Conservation (phyloP, 2,888 invertebrate species). For the Cerceris rybyensis region DNA sequence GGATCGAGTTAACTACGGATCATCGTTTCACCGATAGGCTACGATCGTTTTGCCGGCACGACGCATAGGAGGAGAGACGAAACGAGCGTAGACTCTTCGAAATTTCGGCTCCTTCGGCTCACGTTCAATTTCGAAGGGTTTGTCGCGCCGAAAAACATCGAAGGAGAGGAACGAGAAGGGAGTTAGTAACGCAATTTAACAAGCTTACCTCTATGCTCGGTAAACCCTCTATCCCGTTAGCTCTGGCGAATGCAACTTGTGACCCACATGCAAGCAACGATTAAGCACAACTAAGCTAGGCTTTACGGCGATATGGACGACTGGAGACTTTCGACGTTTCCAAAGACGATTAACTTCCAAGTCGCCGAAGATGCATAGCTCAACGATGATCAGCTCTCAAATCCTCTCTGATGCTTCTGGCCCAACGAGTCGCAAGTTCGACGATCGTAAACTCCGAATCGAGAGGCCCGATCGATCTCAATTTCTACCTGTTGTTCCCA, state of each 20-base stretch:
- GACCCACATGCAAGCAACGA: conserved; percentile 80
- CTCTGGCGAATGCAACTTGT: conserved; percentile 74
- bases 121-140: conserved; percentile 49
- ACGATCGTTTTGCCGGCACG: no score
- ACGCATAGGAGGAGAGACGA: no score
- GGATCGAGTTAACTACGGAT: neutral
- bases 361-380: conserved; percentile 21
- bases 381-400: neutral
- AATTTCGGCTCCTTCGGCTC: conserved; percentile 56
- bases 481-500: conserved; percentile 45
- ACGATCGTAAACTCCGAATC: no score
- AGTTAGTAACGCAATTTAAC: conserved; percentile 67
- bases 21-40: neutral
- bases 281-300: conserved; percentile 71
- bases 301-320: conserved; percentile 15
- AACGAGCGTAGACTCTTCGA: neutral
- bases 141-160: conserved; percentile 32
- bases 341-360: conserved; percentile 32
- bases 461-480: neutral
- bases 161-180: neutral
- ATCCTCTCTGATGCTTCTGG: neutral
- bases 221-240: conserved; percentile 80
- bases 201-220: conserved; percentile 77
- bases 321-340: conserved; percentile 10
- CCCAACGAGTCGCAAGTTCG: neutral